These are phyloP conservation scores for Aphaenogaster rudis DNA, from an alignment of 1,140 invertebrate genomes.

Conservation along the genomic window DNA sequence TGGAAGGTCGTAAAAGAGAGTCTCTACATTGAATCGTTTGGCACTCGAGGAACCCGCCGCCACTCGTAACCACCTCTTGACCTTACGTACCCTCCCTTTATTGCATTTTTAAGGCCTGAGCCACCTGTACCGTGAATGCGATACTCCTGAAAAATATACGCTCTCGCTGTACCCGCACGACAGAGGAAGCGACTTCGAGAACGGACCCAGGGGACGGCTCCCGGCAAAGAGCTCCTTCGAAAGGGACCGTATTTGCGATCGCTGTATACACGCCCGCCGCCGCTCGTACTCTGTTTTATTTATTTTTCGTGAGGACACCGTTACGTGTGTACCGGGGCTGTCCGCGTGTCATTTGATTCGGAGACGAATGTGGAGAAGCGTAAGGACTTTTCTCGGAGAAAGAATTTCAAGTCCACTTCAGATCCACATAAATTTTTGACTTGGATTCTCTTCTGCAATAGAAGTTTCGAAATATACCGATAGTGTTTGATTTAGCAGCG, in stretches of 20 bases:
- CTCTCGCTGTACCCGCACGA: neutral
- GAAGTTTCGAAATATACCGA: neutral
- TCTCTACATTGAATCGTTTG: constrained; percentile 71
- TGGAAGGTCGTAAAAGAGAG: constrained; percentile 52
- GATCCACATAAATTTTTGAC: neutral
- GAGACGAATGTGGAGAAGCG: constrained; percentile 18
- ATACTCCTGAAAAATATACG: constrained; percentile 51
- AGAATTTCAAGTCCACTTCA: constrained; percentile 29
- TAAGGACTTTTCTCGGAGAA: neutral
- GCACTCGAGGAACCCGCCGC: constrained; percentile 66
- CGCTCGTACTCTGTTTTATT: constrained; percentile 54
- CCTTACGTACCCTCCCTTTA: constrained; percentile 69
- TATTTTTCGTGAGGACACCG: constrained; percentile 34
- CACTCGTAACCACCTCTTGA: constrained; percentile 75
- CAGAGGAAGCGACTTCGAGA: neutral
- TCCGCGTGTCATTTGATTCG: constrained; percentile 27
- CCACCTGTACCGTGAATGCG: constrained; percentile 62
- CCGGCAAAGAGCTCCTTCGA: constrained; percentile 48
- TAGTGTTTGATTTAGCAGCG: neutral
- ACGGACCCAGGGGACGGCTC: constrained; percentile 4
- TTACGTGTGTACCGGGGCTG: constrained; percentile 9
- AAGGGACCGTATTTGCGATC: constrained; percentile 51
- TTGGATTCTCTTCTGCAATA: neutral
- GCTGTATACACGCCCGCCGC: constrained; percentile 17
- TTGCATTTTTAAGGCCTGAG: constrained; percentile 66